A percentile compares a stretch with the other conserved stretches of the same genome.
Conservation (phyloP, 2,888 invertebrate genomes). For the Thalpophila matura region DNA sequence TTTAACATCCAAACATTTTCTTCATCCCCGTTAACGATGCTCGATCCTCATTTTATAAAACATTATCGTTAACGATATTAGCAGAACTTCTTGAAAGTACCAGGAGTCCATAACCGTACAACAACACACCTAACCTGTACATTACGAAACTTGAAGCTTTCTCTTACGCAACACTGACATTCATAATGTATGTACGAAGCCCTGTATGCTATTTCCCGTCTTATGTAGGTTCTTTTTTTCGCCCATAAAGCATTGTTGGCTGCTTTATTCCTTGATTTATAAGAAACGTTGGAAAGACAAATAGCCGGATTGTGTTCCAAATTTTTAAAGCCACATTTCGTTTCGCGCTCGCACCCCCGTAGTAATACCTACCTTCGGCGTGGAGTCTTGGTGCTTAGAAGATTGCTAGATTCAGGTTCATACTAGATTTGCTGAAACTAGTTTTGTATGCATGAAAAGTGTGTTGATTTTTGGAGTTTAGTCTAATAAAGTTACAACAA, state of each 20-base stretch:
- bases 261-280: constrained; percentile 93
- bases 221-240: constrained; percentile 90
- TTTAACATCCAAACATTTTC: constrained; percentile 15
- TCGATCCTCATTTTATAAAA: constrained; percentile 20
- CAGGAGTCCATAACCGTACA: constrained; percentile 45
- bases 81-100: constrained; percentile 34
- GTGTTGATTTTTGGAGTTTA: constrained; percentile 7
- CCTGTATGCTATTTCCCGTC: constrained; percentile 89
- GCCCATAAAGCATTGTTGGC: constrained; percentile 92
- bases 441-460: constrained; percentile 38
- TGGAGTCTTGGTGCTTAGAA: constrained; percentile 76
- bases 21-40: neutral
- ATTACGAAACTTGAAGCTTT: constrained; percentile 72
- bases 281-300: constrained; percentile 94
- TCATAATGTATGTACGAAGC: constrained; percentile 87
- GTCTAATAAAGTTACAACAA: neutral
- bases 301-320: constrained; percentile 95
- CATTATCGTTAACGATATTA: constrained; percentile 16
- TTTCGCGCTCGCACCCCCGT: constrained; percentile 90
- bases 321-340: constrained; percentile 95
- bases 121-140: constrained; percentile 57
- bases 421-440: constrained; percentile 47
- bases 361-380: constrained; percentile 79
- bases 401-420: constrained; percentile 55
- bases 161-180: constrained; percentile 86